Evolutionary conservation across 2,797 vertebrate species (phyloP).

Genomic region (Lutjanus campechanus): DNA sequence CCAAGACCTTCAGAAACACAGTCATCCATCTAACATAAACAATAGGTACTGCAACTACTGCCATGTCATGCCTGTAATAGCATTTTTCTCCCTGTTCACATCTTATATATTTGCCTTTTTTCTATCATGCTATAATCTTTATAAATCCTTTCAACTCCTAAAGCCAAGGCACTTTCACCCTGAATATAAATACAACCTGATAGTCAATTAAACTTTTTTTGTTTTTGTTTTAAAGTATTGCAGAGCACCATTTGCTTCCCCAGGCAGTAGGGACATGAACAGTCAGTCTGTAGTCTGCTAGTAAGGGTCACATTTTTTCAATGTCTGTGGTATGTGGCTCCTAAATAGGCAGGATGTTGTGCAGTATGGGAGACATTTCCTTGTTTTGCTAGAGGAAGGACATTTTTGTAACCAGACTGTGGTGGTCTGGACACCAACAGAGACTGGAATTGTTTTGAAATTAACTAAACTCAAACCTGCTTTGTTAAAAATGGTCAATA

Average conservation of each 20-base stretch:
- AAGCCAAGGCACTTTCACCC: conserved; percentile 6
- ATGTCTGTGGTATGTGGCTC: conserved; percentile 66
- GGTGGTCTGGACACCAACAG: conserved; percentile 20
- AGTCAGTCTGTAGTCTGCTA: conserved; percentile 45
- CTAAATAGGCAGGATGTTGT: conserved; percentile 80
- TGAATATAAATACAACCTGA: conserved; percentile 32
- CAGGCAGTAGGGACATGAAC: conserved; percentile 44
- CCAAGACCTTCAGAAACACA: conserved; percentile 47
- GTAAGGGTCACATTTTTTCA: conserved; percentile 66
- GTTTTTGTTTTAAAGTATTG: conserved; percentile 45
- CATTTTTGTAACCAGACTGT: conserved; percentile 45
- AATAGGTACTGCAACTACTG: conserved; percentile 15
- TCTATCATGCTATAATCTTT: neutral
- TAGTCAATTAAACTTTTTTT: conserved; percentile 16
- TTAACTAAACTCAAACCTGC: neutral
- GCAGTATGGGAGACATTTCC: conserved; percentile 73
- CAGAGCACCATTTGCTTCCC: conserved; percentile 62
- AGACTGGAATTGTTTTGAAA: conserved; percentile 8
- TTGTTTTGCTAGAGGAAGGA: conserved; percentile 69
- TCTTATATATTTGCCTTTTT: conserved; percentile 25
- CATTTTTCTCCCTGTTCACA: conserved; percentile 9
- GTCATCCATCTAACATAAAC: conserved; percentile 34
- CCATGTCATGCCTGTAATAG: conserved; percentile 21
- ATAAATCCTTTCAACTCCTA: conserved; percentile 8
- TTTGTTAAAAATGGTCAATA: conserved; percentile 5